Percentiles rank a stretch among this genome's conserved stretches.
Evolutionary conservation across 2,113 vertebrate genomes (phyloP).

Genomic region (pig (Sus scrofa)): DNA sequence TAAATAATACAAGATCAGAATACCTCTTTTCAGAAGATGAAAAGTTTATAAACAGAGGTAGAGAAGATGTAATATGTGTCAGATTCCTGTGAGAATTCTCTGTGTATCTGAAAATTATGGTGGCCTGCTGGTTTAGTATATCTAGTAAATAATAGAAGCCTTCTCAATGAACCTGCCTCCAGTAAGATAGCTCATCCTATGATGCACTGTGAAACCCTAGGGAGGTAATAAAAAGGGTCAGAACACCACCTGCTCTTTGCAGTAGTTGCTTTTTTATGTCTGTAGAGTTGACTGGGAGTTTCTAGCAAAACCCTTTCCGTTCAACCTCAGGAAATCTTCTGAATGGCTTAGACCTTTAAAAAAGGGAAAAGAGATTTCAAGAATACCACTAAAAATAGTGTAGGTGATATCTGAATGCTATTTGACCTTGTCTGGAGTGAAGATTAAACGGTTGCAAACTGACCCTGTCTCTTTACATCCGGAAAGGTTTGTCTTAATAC

Average conservation of each 20-base stretch:
- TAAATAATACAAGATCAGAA: conserved; percentile 13
- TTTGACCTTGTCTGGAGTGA: conserved; percentile 13
- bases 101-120: neutral
- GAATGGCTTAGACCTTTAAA: neutral
- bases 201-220: neutral
- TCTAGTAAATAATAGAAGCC: neutral
- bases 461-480: neutral
- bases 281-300: neutral
- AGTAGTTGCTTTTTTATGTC: neutral
- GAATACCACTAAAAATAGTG: neutral
- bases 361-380: neutral
- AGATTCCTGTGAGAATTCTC: neutral
- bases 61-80: neutral
- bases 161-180: neutral
- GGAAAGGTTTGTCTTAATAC: conserved; percentile 10
- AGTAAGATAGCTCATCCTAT: neutral
- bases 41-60: neutral
- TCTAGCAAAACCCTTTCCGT: neutral
- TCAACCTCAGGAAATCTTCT: conserved; percentile 10
- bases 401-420: neutral
- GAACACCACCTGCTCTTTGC: neutral
- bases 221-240: neutral
- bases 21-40: neutral
- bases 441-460: neutral
- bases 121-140: neutral